Percentiles rank a stretch among this genome's conserved stretches.
Evolutionary conservation across 2,797 vertebrate species (phyloP).

Genomic region (Pseudomugil gertrudae): DNA sequence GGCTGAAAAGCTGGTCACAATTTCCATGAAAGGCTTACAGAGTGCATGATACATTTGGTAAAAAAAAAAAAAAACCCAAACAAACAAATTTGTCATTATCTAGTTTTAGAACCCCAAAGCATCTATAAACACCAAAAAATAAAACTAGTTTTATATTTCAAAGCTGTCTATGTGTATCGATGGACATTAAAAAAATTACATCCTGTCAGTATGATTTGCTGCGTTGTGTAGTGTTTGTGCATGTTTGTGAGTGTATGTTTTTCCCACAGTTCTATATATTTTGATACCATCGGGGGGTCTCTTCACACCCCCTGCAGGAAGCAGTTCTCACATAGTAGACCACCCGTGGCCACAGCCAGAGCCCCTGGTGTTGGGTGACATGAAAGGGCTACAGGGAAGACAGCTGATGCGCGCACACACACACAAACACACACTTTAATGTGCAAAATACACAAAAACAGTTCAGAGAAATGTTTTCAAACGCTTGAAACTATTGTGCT

Average conservation of each 20-base stretch:
- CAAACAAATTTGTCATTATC: neutral
- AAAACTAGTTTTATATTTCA: neutral
- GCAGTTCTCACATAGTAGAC: slow-evolving; percentile 74
- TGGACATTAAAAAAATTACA: slow-evolving; percentile 21
- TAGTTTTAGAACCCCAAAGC: neutral
- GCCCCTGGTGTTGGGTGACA: slow-evolving; percentile 71
- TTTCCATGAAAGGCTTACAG: no score
- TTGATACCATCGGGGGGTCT: slow-evolving; percentile 75
- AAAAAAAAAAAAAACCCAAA: slow-evolving; percentile 5
- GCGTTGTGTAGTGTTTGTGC: slow-evolving; percentile 24
- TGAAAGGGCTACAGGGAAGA: slow-evolving; percentile 62
- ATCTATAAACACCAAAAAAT: neutral
- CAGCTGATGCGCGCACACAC: slow-evolving; percentile 51
- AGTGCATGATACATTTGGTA: no score
- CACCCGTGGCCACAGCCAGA: slow-evolving; percentile 61
- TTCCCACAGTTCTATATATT: slow-evolving; percentile 65
- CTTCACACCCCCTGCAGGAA: slow-evolving; percentile 78
- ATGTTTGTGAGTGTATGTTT: slow-evolving; percentile 35
- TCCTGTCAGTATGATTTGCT: slow-evolving; percentile 32
- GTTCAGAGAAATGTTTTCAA: slow-evolving; percentile 53
- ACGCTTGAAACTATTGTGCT: slow-evolving; percentile 38
- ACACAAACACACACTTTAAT: neutral
- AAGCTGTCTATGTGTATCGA: neutral
- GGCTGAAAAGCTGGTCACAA: no score
- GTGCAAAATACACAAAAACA: slow-evolving; percentile 24